A percentile compares a stretch with the other conserved stretches of the same genome.
Conservation (phyloP, 30 jellyfish, hydroid and myxozoan species). For the Mastigias papua region DNA sequence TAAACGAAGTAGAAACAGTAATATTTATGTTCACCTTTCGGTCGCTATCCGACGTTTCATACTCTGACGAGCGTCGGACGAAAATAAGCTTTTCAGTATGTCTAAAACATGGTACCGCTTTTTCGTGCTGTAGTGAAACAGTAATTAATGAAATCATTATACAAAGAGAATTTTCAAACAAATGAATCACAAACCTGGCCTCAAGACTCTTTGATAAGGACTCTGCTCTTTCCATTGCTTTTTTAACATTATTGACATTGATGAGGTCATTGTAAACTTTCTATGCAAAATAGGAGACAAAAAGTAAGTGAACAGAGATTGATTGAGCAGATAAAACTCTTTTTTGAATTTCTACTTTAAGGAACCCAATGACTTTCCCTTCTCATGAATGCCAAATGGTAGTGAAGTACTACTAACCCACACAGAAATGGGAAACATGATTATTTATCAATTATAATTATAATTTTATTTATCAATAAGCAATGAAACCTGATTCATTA, state of each 20-base stretch:
- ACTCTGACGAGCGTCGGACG: no score
- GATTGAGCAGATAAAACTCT: background rate
- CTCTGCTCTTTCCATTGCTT: slow-evolving; percentile 85
- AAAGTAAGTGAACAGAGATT: background rate
- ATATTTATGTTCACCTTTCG: no score
- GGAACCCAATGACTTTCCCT: no score
- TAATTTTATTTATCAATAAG: no score
- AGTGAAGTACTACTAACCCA: background rate
- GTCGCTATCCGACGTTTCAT: no score
- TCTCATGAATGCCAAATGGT: background rate
- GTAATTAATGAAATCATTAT: no score
- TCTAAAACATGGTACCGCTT: no score
- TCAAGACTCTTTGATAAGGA: slow-evolving; percentile 41
- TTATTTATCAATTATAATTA: background rate
- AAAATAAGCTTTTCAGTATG: no score
- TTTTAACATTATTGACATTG: slow-evolving; percentile 28
- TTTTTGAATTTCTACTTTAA: no score
- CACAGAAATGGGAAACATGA: background rate
- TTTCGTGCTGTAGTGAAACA: no score
- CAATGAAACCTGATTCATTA: background rate
- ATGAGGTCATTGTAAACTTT: slow-evolving; percentile 57
- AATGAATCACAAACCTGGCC: slow-evolving; percentile 52
- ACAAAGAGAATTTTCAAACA: no score
- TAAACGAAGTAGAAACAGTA: no score
- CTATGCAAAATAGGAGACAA: slow-evolving; percentile 16